phyloP scores from a whole-genome alignment of 2,888 invertebrate genomes.

The Callimorpha dominula region DNA sequence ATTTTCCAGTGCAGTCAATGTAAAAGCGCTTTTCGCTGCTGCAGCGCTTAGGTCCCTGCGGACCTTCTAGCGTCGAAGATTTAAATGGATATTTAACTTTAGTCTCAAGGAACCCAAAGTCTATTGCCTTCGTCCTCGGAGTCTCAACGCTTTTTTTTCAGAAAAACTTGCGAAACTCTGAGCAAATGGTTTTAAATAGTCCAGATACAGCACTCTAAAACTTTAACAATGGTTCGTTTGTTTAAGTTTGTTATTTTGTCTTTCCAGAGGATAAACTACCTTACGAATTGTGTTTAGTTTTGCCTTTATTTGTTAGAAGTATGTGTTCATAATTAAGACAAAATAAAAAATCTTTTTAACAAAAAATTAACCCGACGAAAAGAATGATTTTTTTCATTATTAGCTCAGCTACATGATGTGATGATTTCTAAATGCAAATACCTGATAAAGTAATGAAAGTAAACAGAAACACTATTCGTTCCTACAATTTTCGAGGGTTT shows the following conservation, averaged over 20 bases:
- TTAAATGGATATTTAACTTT: constrained; percentile 87
- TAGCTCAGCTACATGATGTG: no score
- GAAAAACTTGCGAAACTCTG: constrained; percentile 77
- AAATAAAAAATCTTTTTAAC: no score
- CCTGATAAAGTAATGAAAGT: no score
- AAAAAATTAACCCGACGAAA: no score
- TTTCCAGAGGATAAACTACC: constrained; percentile 14
- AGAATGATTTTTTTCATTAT: no score
- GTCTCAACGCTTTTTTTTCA: constrained; percentile 64
- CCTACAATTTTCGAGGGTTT: no score
- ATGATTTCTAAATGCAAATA: no score
- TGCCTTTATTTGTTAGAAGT: no score
- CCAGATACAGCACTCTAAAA: constrained; percentile 61
- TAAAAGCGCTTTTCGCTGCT: constrained; percentile 64
- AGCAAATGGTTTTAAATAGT: constrained; percentile 82
- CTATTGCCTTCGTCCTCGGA: constrained; percentile 77
- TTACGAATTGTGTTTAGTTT: background rate
- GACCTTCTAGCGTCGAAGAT: constrained; percentile 76
- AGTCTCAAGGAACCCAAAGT: constrained; percentile 83
- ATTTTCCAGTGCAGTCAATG: constrained; percentile 55
- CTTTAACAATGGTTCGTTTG: constrained; percentile 50
- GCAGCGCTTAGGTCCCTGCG: constrained; percentile 74
- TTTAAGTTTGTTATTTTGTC: constrained; percentile 50
- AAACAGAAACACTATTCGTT: no score
- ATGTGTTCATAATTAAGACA: no score